Base-by-base conservation (phyloP, 2,888 invertebrate genomes). In the Catocala sponsa region DNA sequence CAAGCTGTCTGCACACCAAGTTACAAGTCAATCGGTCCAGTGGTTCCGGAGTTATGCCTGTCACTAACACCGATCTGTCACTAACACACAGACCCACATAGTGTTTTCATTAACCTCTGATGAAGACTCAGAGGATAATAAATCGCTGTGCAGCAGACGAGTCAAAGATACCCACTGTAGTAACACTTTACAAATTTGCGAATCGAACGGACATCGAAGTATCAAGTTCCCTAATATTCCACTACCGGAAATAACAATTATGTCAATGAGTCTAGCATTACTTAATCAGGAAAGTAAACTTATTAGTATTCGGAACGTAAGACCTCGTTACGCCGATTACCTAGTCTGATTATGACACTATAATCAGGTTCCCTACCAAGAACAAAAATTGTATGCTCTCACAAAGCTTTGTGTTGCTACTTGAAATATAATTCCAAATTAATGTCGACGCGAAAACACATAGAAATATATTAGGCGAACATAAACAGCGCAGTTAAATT, bases 181-280 rank as follows among this genome's bases (percentile, higher is more conserved):
- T 25, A 25, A 25, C 25, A 25, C 15, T n/a, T n/a, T 15, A 2
- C 15, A 15, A 15, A 15, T 15, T 15, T 15, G 0, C 15, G 15
- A 15, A 15, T 15, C 15, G 15, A 15, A 15, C 15, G n/a, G n/a
- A n/a, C n/a, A n/a, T n/a, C n/a, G n/a, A n/a, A n/a, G 25, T 61
- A 75, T 60, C 52, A 62, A 66, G 63, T 61, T n/a, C 25, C 44
- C 44, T 10, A 63, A 55, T 53, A 60, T 51, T 46, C 57, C 61
- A 74, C 64, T 52, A 43, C 61, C 63, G 74, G 68, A 73, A 63
- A 74, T 55, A 53, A 63, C 43, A 75, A 65, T 74, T 63, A 64
- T 71, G 69, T 63, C 65, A 71, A 60, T 63, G 50, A 52, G 64
- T 76, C 59, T 66, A 15, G 47, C 42, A 55, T 46, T 41, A 5